Evolutionary conservation across 1,140 invertebrate species (phyloP).

Genomic region (Panagrolaimus sp.): DNA sequence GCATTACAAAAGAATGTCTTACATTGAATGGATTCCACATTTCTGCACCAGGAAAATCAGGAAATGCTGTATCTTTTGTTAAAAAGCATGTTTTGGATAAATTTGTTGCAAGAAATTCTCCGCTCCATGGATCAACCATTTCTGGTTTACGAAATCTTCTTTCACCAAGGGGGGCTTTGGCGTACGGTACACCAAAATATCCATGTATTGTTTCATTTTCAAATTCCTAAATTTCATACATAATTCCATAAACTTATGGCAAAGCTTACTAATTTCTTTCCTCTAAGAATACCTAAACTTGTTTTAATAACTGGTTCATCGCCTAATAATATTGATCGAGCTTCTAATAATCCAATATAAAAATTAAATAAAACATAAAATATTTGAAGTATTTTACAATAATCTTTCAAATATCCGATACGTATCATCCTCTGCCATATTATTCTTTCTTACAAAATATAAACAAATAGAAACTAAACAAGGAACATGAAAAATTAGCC

Average conservation of each 20-base stretch:
- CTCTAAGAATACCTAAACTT: neutral
- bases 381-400: too few relatives aligned
- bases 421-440: too few relatives aligned
- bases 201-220: constrained; percentile 34
- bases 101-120: constrained; percentile 47
- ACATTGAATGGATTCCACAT: constrained; percentile 94
- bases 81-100: constrained; percentile 71
- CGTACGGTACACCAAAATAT: constrained; percentile 55
- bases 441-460: too few relatives aligned
- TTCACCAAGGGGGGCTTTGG: constrained; percentile 44
- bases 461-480: too few relatives aligned
- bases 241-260: neutral
- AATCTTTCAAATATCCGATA: too few relatives aligned
- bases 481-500: too few relatives aligned
- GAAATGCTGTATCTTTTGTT: constrained; percentile 79
- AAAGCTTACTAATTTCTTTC: neutral
- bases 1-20: too few relatives aligned
- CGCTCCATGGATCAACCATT: constrained; percentile 41
- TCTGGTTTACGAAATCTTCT: constrained; percentile 42
- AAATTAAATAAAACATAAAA: too few relatives aligned
- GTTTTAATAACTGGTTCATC: constrained; percentile 9
- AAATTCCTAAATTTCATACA: constrained; percentile 36
- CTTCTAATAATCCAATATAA: too few relatives aligned
- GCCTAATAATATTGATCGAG: too few relatives aligned
- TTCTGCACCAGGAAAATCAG: constrained; percentile 75